These are phyloP conservation scores for Acanthoscelides obtectus DNA, from an alignment of 2,888 invertebrate species.

Conservation along the genomic window DNA sequence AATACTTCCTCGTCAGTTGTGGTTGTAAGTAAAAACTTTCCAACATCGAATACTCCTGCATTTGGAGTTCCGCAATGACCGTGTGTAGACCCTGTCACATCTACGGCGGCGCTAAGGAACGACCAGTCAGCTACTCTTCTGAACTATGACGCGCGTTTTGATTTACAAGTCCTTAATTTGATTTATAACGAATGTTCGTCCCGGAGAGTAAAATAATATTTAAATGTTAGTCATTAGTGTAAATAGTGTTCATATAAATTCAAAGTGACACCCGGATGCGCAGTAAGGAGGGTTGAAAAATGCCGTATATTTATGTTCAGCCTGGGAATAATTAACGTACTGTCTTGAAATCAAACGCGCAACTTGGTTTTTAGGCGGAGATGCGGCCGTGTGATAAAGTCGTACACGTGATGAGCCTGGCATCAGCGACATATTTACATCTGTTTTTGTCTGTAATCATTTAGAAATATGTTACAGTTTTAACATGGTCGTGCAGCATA, in stretches of 20 bases:
- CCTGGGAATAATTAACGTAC: background rate
- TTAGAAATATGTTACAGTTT: background rate
- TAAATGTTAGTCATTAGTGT: background rate
- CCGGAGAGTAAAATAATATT: background rate
- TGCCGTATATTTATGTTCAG: background rate
- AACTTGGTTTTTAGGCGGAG: background rate
- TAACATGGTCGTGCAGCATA: background rate
- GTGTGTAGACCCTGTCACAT: too few relatives aligned
- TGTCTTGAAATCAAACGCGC: background rate
- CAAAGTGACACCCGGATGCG: background rate
- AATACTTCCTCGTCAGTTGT: too few relatives aligned
- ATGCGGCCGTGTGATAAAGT: background rate
- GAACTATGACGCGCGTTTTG: background rate
- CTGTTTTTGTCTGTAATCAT: background rate
- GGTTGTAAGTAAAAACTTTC: too few relatives aligned
- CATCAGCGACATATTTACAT: background rate
- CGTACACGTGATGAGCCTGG: background rate
- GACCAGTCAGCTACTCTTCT: background rate
- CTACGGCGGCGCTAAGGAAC: background rate
- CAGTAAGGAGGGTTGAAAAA: background rate
- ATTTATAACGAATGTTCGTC: background rate
- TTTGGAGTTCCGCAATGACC: too few relatives aligned
- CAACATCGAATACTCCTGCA: too few relatives aligned
- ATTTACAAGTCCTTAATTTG: background rate
- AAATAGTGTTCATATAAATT: background rate